Percentiles rank a stretch among this genome's conserved stretches.
Conservation (phyloP, 2,113 vertebrate species). For the Oreochromis tanganicae region DNA sequence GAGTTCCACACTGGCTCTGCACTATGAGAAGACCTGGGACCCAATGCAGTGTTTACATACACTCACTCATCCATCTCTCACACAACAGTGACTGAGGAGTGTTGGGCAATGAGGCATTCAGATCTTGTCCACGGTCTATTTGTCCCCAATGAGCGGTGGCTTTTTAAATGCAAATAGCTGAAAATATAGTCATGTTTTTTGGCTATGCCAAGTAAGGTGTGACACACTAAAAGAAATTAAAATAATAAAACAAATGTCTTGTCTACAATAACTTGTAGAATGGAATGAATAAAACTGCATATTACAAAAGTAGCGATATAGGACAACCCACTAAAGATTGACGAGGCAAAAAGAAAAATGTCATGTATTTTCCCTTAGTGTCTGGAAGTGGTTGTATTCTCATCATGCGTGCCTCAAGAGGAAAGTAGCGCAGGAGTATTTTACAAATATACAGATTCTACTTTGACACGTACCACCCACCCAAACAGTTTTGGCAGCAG, state of each 20-base stretch:
- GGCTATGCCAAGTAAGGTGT: neutral
- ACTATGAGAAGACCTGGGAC: conserved; percentile 12
- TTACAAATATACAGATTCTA: neutral
- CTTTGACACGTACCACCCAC: neutral
- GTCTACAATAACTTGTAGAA: neutral
- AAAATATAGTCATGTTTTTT: conserved; percentile 12
- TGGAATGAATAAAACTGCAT: neutral
- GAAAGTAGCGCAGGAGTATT: neutral
- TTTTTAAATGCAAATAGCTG: conserved; percentile 33
- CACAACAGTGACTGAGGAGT: conserved; percentile 48
- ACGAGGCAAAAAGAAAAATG: neutral
- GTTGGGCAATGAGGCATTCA: conserved; percentile 59
- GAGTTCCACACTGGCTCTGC: conserved; percentile 34
- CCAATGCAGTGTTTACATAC: conserved; percentile 53
- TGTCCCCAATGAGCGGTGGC: conserved; percentile 50
- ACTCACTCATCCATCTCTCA: conserved; percentile 54
- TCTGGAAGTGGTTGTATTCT: neutral
- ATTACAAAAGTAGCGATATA: neutral
- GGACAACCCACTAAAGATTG: neutral
- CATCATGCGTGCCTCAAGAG: neutral
- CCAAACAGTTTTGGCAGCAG: neutral
- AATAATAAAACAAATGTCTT: neutral
- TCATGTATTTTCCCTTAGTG: neutral
- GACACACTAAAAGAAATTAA: neutral
- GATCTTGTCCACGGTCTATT: conserved; percentile 46